Percentiles rank a stretch among this genome's conserved stretches.
phyloP scores from a whole-genome alignment of 2,888 invertebrate genomes.

The Drosophila koepferae region DNA sequence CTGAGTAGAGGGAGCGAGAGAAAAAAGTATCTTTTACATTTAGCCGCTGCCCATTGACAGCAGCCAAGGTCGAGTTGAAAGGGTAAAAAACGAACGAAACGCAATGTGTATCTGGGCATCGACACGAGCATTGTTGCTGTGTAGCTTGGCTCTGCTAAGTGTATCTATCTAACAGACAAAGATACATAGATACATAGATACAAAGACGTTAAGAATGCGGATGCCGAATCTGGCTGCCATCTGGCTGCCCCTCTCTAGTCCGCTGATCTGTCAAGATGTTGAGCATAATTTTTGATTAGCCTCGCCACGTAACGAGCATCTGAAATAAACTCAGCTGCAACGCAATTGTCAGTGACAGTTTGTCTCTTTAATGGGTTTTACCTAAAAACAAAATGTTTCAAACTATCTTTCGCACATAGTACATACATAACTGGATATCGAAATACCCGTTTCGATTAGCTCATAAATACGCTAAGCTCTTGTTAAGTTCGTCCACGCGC shows the following conservation, averaged over 20 bases:
- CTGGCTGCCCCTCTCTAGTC: too few species aligned
- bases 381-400: background rate
- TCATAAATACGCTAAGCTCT: conserved; percentile 30
- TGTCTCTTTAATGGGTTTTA: conserved; percentile 4
- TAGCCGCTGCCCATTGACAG: conserved; percentile 1
- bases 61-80: conserved; percentile 35
- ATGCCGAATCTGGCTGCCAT: conserved; percentile 3
- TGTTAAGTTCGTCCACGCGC: background rate
- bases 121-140: background rate
- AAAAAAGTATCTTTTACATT: conserved; percentile 32
- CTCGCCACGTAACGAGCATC: background rate
- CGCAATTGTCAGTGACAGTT: background rate
- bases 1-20: background rate
- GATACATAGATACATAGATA: conserved; percentile 5
- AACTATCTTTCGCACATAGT: background rate
- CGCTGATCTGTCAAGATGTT: background rate
- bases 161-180: conserved; percentile 27
- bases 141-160: background rate
- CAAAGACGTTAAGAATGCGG: conserved; percentile 31
- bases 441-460: conserved; percentile 12
- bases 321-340: background rate
- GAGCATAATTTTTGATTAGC: background rate
- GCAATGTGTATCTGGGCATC: conserved; percentile 22
- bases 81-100: conserved; percentile 18
- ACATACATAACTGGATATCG: conserved; percentile 13